A percentile compares a stretch with the other conserved stretches of the same genome.
Conservation (phyloP, 2,888 invertebrate genomes). For the Apamea monoglypha region DNA sequence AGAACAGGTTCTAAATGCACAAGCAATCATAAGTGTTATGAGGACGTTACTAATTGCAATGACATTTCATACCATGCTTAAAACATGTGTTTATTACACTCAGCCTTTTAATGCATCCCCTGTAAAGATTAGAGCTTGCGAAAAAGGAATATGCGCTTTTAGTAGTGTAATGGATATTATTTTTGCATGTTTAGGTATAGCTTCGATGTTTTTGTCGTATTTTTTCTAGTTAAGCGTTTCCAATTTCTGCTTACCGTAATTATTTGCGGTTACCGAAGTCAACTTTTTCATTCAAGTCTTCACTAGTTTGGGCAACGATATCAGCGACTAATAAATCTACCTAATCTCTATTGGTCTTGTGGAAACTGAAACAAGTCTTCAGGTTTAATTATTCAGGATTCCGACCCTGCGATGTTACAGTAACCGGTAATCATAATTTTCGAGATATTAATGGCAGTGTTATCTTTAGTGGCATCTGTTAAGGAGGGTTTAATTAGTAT, state of each 20-base stretch:
- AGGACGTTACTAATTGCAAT: conserved; percentile 76
- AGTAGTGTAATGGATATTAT: neutral
- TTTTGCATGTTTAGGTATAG: neutral
- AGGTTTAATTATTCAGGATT: conserved; percentile 24
- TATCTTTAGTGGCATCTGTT: conserved; percentile 36
- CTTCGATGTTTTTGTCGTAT: neutral
- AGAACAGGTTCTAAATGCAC: conserved; percentile 79
- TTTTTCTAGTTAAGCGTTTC: neutral
- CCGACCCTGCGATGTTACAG: conserved; percentile 1
- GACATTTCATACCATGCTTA: conserved; percentile 67
- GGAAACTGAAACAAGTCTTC: conserved; percentile 10
- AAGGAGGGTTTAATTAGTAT: conserved; percentile 34
- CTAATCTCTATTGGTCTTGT: conserved; percentile 8
- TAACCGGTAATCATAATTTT: conserved; percentile 36
- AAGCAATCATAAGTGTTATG: conserved; percentile 75
- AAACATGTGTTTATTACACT: conserved; percentile 45
- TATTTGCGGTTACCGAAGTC: neutral
- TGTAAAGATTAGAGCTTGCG: conserved; percentile 14
- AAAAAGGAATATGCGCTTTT: conserved; percentile 1
- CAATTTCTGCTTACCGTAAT: neutral
- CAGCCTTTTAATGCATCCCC: conserved; percentile 25
- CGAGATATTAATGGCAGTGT: conserved; percentile 29
- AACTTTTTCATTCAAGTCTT: neutral
- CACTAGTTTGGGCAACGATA: neutral
- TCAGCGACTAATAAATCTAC: neutral